Base-by-base conservation (phyloP, 2,113 vertebrate genomes). In the Pelecanoides urinatrix region DNA sequence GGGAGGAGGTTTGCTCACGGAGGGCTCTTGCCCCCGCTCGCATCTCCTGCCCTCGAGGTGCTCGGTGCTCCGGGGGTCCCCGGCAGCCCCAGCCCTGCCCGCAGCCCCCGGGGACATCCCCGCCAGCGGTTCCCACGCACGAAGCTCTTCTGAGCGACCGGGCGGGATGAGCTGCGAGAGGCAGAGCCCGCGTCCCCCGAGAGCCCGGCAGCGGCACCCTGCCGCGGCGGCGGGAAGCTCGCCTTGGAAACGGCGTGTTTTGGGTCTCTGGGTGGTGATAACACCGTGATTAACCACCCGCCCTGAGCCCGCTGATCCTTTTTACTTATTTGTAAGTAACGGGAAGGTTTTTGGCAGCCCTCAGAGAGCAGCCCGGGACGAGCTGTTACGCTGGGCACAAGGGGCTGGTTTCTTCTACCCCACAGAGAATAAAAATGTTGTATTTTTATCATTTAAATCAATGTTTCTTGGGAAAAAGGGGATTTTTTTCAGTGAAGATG, bases 221-320 rank as follows among this genome's bases (percentile, higher is more conserved):
- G 23, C 68, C n/a, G 3, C 1, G 4, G n/a, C 45, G 22, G 12
- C 3, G 3, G 59, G 61, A 21, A 34, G 38, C 29, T 55, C 25
- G 1, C 10, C 0, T 4, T 16, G 82, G 56, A 26, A 80, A 70
- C 6, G 10, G n/a, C 5, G 2, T 11, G 2, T 11, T 17, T 16
- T 16, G 75, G 34, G 56, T 4, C 3, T 16, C 67, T 22, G 20
- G 42, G 72, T 3, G 8, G 27, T 42, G 66, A 34, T 2, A 20
- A 36, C 1, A 16, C 14, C 40, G 2, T 0, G 0, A 19, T 22
- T 36, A 19, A 67, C 59, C 56, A 34, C 2, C 73, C 18, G 2
- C 47, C 5, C 47, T 2, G 26, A 87, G 61, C 47, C 56, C 29
- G 0, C 12, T 4, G 79, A 4, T 16, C 21, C 7, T 49, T 40